phyloP scores from a whole-genome alignment of 2,797 vertebrate species.

The Periparus ater region DNA sequence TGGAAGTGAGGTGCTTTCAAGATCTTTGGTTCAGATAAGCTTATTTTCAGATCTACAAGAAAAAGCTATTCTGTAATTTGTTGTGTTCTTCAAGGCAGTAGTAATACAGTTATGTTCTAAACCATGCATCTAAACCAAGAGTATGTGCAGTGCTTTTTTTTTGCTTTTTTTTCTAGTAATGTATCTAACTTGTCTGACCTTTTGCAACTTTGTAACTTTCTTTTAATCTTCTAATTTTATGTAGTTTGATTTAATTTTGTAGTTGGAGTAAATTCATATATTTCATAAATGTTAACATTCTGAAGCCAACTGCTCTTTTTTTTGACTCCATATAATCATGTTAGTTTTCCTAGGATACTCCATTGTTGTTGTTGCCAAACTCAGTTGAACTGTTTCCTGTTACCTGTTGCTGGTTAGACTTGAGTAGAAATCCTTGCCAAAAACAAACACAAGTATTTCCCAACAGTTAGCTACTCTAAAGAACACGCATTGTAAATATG shows the following conservation, averaged over 20 bases:
- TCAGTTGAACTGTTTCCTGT: constrained; percentile 44
- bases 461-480: constrained; percentile 53
- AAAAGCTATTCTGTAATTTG: neutral
- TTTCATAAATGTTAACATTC: constrained; percentile 56
- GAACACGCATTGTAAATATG: constrained; percentile 74
- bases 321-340: constrained; percentile 54
- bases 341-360: constrained; percentile 29
- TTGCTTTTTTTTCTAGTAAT: neutral
- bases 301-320: constrained; percentile 1
- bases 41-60: constrained; percentile 3
- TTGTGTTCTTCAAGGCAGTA: constrained; percentile 32
- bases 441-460: constrained; percentile 47
- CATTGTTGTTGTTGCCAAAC: constrained; percentile 61
- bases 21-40: neutral
- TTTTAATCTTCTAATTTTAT: constrained; percentile 54
- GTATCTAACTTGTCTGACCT: constrained; percentile 43
- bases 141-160: constrained; percentile 14
- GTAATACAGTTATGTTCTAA: neutral
- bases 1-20: constrained; percentile 61
- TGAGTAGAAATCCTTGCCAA: constrained; percentile 55
- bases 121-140: neutral
- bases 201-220: constrained; percentile 7
- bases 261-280: constrained; percentile 62
- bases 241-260: constrained; percentile 59
- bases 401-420: constrained; percentile 39